A percentile compares a stretch with the other conserved stretches of the same genome.
Evolutionary conservation across 1,140 invertebrate genomes (phyloP).

Genomic region (Drosophila murphyi): DNA sequence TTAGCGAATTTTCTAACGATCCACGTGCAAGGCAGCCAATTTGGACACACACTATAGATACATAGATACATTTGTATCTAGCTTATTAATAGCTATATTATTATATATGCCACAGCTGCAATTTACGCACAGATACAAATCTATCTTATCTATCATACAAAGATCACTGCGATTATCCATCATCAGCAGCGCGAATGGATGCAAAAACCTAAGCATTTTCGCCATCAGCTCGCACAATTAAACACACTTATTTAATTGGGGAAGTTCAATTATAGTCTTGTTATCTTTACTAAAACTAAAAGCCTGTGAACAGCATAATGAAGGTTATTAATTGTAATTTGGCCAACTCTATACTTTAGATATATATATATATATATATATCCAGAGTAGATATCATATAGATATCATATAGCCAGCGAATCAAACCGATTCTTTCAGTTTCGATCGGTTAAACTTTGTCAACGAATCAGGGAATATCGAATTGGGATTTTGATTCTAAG

Average conservation of each 20-base stretch:
- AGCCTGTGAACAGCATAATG: too few species aligned
- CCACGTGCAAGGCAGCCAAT: conserved; percentile 28
- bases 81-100: conserved; percentile 42
- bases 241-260: background rate
- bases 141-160: conserved; percentile 1
- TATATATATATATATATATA: too few species aligned
- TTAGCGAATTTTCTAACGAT: conserved; percentile 52
- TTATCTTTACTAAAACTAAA: too few species aligned
- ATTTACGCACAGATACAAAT: conserved; percentile 28
- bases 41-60: background rate
- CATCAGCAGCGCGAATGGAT: background rate
- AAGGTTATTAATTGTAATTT: too few species aligned
- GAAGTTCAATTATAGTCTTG: background rate
- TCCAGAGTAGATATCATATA: too few species aligned
- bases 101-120: conserved; percentile 30
- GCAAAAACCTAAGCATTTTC: background rate
- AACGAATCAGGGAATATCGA: too few species aligned
- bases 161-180: conserved; percentile 21
- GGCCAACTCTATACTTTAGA: too few species aligned
- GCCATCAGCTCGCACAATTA: background rate
- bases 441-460: too few species aligned
- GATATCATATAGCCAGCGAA: too few species aligned
- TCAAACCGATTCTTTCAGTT: too few species aligned
- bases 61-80: conserved; percentile 23
- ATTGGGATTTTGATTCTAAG: too few species aligned